Evolutionary conservation across 2,888 invertebrate species (phyloP), one percentile per base, ranked within the genome.

Genomic region (Polymixis lichenea): DNA sequence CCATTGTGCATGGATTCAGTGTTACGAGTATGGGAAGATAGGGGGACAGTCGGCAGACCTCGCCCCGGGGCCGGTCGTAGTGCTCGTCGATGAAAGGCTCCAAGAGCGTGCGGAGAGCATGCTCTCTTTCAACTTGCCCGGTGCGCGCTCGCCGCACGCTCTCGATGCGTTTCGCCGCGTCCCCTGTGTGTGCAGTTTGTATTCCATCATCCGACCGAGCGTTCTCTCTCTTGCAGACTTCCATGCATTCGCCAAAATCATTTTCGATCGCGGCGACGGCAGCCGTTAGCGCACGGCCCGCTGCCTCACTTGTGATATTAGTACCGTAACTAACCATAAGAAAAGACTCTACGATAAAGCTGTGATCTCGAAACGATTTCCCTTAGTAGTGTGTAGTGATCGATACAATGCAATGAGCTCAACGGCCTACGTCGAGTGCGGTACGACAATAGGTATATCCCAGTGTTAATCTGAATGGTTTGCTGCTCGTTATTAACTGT

Each of bases 241-340:
- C 97, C 97, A 97, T 97, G 97, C 97, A 96, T 97, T 98, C 97
- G 97, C 98, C 97, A 97, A 97, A 97, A 97, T 97, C 97, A 97
- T 97, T 97, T 97, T 97, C 97, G 93, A 92, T 91, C 94, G 95
- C 97, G 97, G 97, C 97, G 97, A 95, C 95, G 96, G 94, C 92
- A 92, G 95, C 95, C 96, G 97, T 91, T 96, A 96, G 97, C 97
- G 95, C 94, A 92, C 93, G 92, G 90, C 93, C 94, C 87, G 90
- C 89, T 90, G 89, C 82, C 92, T 83, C 91, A 83, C 91, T 91
- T 90, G 92, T 90, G 90, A 90, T 92, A 92, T 90, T 94, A 92
- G 92, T 92, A 90, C 91, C 90, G 87, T 94, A 93, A 92, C 95
- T 95, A 94, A 94, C 92, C 87, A 91, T 93, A 93, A 92, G 93